These are phyloP conservation scores for Aphrophora alni DNA, from an alignment of 2,888 invertebrate genomes.

Conservation along the genomic window DNA sequence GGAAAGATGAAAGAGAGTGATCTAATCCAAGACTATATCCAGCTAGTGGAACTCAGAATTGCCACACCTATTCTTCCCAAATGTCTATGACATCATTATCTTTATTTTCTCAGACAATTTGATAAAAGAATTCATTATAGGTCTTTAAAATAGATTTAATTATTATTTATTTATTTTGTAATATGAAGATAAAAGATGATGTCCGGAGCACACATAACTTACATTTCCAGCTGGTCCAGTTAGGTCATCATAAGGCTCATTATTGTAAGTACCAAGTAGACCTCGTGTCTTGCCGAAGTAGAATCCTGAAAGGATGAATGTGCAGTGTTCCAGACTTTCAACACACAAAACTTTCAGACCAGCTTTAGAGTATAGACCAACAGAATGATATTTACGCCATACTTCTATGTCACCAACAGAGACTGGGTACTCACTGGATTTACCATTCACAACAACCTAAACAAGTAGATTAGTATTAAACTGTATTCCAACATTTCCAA, in stretches of 20 bases:
- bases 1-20: no score
- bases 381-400: conserved; percentile 64
- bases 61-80: no score
- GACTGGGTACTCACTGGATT: conserved; percentile 72
- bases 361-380: conserved; percentile 65
- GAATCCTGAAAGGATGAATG: conserved; percentile 78
- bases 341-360: conserved; percentile 70
- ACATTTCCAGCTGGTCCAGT: conserved; percentile 77
- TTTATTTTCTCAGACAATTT: no score
- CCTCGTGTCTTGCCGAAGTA: conserved; percentile 87
- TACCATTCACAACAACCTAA: conserved; percentile 70
- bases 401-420: conserved; percentile 66
- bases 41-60: no score
- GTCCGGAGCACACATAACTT: conserved; percentile 42
- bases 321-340: conserved; percentile 69
- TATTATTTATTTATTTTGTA: no score
- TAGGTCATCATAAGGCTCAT: conserved; percentile 86
- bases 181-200: no score
- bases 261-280: conserved; percentile 87
- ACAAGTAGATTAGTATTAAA: no score
- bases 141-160: no score
- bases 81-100: no score
- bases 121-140: no score
- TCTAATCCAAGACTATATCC: no score
- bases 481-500: no score